Evolutionary conservation across 2,113 vertebrate species (phyloP).

Genomic region (Microcebus griseorufus): DNA sequence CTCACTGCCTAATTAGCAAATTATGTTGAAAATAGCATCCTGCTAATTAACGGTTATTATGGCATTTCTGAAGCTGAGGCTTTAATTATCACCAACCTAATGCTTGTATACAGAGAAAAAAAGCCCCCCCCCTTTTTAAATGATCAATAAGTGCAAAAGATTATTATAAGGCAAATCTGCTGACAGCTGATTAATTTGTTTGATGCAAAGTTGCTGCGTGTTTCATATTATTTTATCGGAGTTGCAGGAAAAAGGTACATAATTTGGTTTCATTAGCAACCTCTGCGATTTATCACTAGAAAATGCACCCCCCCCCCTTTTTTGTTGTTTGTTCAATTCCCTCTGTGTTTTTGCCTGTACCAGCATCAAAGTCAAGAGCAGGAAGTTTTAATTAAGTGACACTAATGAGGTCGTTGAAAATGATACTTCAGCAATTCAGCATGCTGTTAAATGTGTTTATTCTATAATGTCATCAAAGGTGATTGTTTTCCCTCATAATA

Average conservation of each 20-base stretch:
- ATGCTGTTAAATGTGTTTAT: conserved; percentile 96
- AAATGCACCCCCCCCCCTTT: conserved; percentile 81
- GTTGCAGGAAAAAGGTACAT: conserved; percentile 92
- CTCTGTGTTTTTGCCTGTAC: conserved; percentile 90
- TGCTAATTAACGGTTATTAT: conserved; percentile 99
- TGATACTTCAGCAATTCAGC: conserved; percentile 92
- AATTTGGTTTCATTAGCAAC: conserved; percentile 95
- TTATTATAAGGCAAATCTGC: conserved; percentile 91
- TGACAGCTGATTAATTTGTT: conserved; percentile 92
- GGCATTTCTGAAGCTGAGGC: conserved; percentile 98
- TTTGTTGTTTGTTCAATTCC: conserved; percentile 93
- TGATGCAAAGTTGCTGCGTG: conserved; percentile 91
- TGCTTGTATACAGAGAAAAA: conserved; percentile 88
- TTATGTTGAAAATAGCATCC: conserved; percentile 99
- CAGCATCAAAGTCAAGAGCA: conserved; percentile 95
- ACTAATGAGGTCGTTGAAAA: conserved; percentile 96
- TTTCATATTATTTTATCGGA: conserved; percentile 93
- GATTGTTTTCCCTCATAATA: conserved; percentile 90
- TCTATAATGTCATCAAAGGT: conserved; percentile 94
- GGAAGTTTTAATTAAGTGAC: conserved; percentile 97
- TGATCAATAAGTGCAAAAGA: conserved; percentile 92
- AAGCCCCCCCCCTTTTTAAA: conserved; percentile 82
- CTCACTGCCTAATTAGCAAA: conserved; percentile 98
- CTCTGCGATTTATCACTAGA: conserved; percentile 92
- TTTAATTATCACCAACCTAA: conserved; percentile 98